phyloP scores from a whole-genome alignment of 2,797 vertebrate species.

The Nyctibius grandis region DNA sequence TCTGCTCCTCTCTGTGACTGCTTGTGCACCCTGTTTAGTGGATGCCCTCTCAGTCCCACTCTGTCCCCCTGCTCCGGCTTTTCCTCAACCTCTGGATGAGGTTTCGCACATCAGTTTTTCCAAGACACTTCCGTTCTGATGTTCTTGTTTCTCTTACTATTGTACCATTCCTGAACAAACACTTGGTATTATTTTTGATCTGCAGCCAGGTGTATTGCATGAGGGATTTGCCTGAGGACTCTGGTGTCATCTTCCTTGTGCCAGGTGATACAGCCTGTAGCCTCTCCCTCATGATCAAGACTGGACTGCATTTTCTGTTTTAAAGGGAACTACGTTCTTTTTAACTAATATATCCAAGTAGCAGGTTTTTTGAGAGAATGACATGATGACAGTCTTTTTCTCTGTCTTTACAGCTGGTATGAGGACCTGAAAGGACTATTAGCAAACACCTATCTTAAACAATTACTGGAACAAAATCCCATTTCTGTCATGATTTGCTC shows the following conservation, averaged over 20 bases:
- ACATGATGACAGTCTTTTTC: not conserved
- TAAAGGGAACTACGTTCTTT: not conserved
- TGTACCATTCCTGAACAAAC: not conserved
- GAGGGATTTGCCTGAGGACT: not conserved
- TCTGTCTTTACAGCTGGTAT: not conserved
- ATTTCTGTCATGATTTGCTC: not conserved
- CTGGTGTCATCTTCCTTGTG: not conserved
- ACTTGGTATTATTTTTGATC: not conserved
- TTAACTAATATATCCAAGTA: not conserved
- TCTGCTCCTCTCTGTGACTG: not conserved
- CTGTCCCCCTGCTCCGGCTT: not conserved
- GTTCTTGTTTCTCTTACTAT: not conserved
- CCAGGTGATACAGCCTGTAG: not conserved
- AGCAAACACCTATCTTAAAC: not conserved
- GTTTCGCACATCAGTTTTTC: not conserved
- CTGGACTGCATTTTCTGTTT: slow-evolving; percentile 10
- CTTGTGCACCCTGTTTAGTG: not conserved
- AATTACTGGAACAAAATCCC: not conserved
- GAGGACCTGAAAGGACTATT: not conserved
- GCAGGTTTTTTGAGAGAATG: not conserved
- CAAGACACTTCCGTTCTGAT: not conserved
- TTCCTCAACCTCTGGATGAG: not conserved
- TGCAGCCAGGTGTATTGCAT: not conserved
- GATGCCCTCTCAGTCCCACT: not conserved
- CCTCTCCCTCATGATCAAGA: not conserved